Evolutionary conservation across 2,113 vertebrate species (phyloP), one percentile per base, ranked within the genome.

Genomic region (Aptenodytes patagonicus): DNA sequence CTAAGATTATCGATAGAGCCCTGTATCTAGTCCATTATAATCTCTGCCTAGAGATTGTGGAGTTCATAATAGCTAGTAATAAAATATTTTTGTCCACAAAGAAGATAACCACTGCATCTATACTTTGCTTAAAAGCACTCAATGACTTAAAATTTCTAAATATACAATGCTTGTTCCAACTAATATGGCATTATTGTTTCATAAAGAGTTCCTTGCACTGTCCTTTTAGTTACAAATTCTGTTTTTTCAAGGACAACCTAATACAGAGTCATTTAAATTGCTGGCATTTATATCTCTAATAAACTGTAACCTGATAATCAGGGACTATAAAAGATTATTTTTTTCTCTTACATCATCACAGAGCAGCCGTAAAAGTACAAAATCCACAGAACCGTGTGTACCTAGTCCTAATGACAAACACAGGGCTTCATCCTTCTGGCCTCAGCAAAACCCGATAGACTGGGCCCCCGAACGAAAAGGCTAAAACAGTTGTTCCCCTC

Each of bases 331-430:
- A 98, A 93, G 94, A 98, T 98, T 98, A 92, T 95, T 98, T 98
- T 98, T 98, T 98, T 96, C 97, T 95, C 96, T 97, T 96, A 87
- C 71, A 71, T 98, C 98, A 98, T 98, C 97, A 96, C 93, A 96
- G 97, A 91, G 76, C 87, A 97, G 98, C 94, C 29, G 15, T 97
- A 98, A 97, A 98, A 98, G 98, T 98, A 98, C 98, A 98, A 98
- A 98, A 98, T 98, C 98, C 98, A 98, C 88, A 90, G 97, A 94
- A 87, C 94, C 2, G 1, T 93, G 79, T 97, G 97, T 97, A 97
- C 95, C 65, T 66, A 97, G 72, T 95, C 76, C 70, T 95, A 93
- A 93, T 95, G 85, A 90, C 78, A 97, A 96, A 92, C 77, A 92
- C 49, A 47, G 40, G 82, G 40, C 71, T 86, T 77, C 93, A 81